Base-by-base conservation (phyloP, 2,113 vertebrate species). In the Thymallus thymallus region DNA sequence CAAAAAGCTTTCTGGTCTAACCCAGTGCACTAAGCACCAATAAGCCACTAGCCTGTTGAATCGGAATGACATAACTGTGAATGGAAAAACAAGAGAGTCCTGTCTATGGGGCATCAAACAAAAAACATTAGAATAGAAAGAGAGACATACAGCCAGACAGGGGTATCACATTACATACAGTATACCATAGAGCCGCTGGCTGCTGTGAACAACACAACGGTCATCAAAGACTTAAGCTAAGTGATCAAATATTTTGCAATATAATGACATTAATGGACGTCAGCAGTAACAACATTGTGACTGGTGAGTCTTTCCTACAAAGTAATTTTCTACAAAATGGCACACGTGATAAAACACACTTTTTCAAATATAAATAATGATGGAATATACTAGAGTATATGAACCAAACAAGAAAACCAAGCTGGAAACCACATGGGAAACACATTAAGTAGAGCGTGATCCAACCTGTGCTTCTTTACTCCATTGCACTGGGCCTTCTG, bases 391-490 rank as follows among this genome's bases (percentile, higher is more conserved):
- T 13, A 2, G 46, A 48, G 13, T 14, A 10, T 1, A 5, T 51
- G 12, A 51, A 3, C 7, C 35, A 14, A 16, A 51, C 35, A 18
- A 46, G 35, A 22, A 20, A 9, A 29, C 55, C 12, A 20, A 26
- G 22, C 32, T 23, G 41, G 35, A 9, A 10, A 18, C 55, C 29
- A 75, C 68, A 60, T 74, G 26, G 64, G 76, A 88, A 90, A 86
- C 76, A 51, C 4, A 73, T 80, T 68, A 85, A 75, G 80, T 85
- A 75, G 77, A 80, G 81, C 74, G 13, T 64, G 79, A 18, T 80
- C 94, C 90, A 94, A 99, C 97, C 97, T 98, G 94, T 96, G 94
- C 45, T 94, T 96, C 88, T 96, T 93, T 87, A 97, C 95, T 84
- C 95, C 96, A 2, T 97, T 98, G 88, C 94, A 88, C 80, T 95